Conservation (phyloP, 1,140 invertebrate genomes). For the Bombus breviceps region DNA sequence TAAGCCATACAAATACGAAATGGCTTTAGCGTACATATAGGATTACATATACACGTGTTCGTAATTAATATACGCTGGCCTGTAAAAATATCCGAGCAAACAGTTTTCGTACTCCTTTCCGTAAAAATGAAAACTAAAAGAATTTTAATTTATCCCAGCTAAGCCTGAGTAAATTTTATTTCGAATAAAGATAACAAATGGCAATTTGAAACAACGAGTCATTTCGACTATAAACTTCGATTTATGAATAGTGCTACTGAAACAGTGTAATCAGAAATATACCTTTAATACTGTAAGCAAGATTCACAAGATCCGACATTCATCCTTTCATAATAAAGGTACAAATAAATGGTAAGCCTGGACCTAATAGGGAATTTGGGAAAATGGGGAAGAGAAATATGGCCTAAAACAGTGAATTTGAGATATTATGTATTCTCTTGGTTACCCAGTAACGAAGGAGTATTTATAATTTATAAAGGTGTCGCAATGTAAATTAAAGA, state of each 20-base stretch:
- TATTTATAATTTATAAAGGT: neutral
- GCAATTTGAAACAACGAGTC: too few species aligned
- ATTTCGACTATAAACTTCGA: too few species aligned
- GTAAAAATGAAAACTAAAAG: neutral
- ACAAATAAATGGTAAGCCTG: neutral
- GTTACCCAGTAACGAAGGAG: neutral
- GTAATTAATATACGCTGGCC: neutral
- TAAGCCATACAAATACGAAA: neutral
- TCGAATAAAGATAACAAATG: too few species aligned
- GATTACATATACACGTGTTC: too few species aligned
- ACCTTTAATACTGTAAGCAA: neutral
- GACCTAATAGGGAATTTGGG: neutral
- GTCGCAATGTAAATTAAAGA: too few species aligned
- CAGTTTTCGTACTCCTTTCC: neutral
- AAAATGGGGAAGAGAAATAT: neutral
- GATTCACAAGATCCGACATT: neutral
- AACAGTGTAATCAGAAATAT: neutral
- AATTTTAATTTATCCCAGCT: too few species aligned
- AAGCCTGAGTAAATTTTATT: too few species aligned
- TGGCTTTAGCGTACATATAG: too few species aligned
- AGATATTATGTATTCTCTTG: neutral
- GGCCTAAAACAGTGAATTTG: neutral
- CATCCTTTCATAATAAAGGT: neutral
- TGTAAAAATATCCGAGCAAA: neutral
- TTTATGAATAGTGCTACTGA: neutral